Percentiles rank a stretch among this genome's conserved stretches.
Conservation (phyloP, 2,888 invertebrate species). For the Amphimallon solstitiale region DNA sequence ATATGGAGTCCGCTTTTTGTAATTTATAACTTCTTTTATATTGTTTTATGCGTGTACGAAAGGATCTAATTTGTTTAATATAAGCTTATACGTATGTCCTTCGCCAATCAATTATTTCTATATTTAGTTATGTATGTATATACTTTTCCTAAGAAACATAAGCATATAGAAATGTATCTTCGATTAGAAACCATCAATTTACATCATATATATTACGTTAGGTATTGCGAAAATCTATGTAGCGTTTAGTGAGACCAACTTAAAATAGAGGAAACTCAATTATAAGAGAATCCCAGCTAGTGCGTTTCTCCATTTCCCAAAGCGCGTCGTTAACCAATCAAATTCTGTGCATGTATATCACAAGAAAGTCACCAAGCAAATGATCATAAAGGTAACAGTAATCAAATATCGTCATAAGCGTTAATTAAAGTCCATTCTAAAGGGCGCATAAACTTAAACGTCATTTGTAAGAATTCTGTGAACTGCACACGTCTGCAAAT, state of each 20-base stretch:
- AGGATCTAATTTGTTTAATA: too few relatives aligned
- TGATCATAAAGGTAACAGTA: slow-evolving; percentile 15
- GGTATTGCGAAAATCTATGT: slow-evolving; percentile 7
- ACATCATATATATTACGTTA: slow-evolving; percentile 2
- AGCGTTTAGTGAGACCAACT: slow-evolving; percentile 23
- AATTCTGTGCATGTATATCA: slow-evolving; percentile 32
- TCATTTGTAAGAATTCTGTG: slow-evolving; percentile 23
- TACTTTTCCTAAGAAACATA: too few relatives aligned
- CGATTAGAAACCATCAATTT: neutral
- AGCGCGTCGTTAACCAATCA: slow-evolving; percentile 46
- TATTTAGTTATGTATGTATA: too few relatives aligned
- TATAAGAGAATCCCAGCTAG: slow-evolving; percentile 47
- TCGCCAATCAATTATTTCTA: too few relatives aligned
- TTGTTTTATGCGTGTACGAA: too few relatives aligned
- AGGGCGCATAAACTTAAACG: slow-evolving; percentile 21
- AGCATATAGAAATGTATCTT: neutral
- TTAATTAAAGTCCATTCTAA: slow-evolving; percentile 35
- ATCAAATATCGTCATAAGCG: slow-evolving; percentile 22
- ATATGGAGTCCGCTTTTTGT: too few relatives aligned
- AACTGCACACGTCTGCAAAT: neutral
- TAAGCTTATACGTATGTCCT: too few relatives aligned
- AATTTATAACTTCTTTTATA: too few relatives aligned
- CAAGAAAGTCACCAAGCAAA: slow-evolving; percentile 22
- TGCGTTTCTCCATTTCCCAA: slow-evolving; percentile 44
- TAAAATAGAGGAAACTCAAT: slow-evolving; percentile 46